Evolutionary conservation across 2,888 invertebrate species (phyloP), one percentile per base, ranked within the genome.

Genomic region (Scotopteryx bipunctaria): DNA sequence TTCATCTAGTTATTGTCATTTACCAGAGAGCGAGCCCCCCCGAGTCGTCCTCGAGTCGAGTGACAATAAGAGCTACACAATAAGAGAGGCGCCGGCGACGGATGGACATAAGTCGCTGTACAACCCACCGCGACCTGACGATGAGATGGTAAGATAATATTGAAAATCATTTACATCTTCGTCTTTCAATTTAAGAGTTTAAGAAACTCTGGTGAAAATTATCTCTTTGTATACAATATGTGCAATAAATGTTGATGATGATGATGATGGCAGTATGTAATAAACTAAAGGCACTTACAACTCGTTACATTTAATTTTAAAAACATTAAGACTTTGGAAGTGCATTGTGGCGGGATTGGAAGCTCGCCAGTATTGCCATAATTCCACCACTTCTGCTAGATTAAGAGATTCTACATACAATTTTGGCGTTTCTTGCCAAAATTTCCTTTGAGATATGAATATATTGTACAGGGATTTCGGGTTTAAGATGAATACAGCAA

Each of bases 31-130:
- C 27, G 86, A 86, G 11, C 88, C 87, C 1, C 89, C 89, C 0
- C 83, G 89, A 0, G 89, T 89, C 31, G 85, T 89, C 15, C 65
- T 89, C 61, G 89, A 88, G 69, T 88, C 89, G 0, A 81, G 75
- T 8, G 86, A 87, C 73, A 85, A 67, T 62, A 86, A 87, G 66
- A 83, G 76, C 44, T 89, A 87, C 72, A 83, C 75, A 49, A 80
- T 89, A 64, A 69, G 85, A 57, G 87, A 83, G 53, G 64, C 73
- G n/a, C n/a, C n/a, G n/a, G n/a, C n/a, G 1, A 59, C 50, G 5
- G 77, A 78, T 8, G 67, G 63, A 1, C 75, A 73, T 50, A 75
- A 72, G 41, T 68, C 76, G 1, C 57, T 72, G 0, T 81, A 82
- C 67, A 69, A 61, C 52, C 67, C 78, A 4, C 75, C 78, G 2